A percentile compares a stretch with the other conserved stretches of the same genome.
phyloP scores from a whole-genome alignment of 2,113 vertebrate genomes.

The Dipodomys merriami region DNA sequence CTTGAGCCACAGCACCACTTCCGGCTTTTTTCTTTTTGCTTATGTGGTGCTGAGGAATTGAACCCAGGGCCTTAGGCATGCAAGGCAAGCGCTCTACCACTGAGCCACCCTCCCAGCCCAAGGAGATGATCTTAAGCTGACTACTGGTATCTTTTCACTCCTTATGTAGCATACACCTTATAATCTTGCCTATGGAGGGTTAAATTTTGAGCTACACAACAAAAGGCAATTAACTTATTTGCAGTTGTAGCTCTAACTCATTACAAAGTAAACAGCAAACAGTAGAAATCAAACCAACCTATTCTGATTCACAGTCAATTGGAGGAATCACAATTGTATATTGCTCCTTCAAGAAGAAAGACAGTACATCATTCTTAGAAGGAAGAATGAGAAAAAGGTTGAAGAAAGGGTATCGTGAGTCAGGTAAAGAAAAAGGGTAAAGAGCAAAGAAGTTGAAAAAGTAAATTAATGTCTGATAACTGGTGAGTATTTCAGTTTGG shows the following conservation, averaged over 20 bases:
- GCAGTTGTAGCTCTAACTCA: not conserved
- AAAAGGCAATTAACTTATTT: not conserved
- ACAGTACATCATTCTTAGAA: not conserved
- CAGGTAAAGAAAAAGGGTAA: slow-evolving; percentile 3
- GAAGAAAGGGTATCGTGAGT: not conserved
- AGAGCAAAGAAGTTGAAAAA: slow-evolving; percentile 3
- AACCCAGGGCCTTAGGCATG: too few species aligned
- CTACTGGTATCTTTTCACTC: not conserved
- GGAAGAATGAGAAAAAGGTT: not conserved
- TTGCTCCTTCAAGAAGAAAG: slow-evolving; percentile 20
- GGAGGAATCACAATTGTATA: not conserved
- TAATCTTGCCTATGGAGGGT: not conserved
- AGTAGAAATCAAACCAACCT: not conserved
- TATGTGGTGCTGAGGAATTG: too few species aligned
- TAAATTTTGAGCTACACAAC: not conserved
- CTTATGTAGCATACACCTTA: not conserved
- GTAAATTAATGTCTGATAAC: slow-evolving; percentile 16
- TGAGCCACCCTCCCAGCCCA: too few species aligned
- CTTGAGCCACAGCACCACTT: too few species aligned
- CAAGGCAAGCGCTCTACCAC: too few species aligned
- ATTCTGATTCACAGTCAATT: not conserved
- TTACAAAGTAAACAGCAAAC: not conserved
- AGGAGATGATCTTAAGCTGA: not conserved
- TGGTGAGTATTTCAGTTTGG: not conserved
- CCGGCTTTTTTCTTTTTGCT: too few species aligned